Conservation (phyloP, 2,797 vertebrate genomes). For the Gobio occitaniae region DNA sequence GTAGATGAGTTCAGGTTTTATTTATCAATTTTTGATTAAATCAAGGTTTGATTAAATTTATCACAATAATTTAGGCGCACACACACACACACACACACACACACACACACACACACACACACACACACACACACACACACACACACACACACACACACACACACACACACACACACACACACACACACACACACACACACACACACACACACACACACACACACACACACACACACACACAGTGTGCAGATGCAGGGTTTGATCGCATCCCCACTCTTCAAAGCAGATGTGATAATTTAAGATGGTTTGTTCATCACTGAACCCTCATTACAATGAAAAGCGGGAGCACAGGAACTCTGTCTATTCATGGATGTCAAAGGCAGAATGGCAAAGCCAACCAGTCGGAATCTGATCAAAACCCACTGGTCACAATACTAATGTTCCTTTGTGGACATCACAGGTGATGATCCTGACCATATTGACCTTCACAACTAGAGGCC, state of each 20-base stretch:
- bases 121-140: too few relatives aligned
- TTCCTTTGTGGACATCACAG: not conserved
- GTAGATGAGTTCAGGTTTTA: not conserved
- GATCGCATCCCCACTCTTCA: not conserved
- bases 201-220: too few relatives aligned
- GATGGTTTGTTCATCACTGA: constrained; percentile 32
- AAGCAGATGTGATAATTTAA: constrained; percentile 33
- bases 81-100: too few relatives aligned
- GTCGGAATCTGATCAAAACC: constrained; percentile 9
- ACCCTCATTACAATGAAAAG: constrained; percentile 26
- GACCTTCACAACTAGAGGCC: not conserved
- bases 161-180: not conserved
- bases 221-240: not conserved
- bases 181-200: too few relatives aligned
- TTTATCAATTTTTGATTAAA: too few relatives aligned
- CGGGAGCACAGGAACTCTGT: not conserved
- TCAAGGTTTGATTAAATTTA: not conserved
- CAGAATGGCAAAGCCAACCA: constrained; percentile 15
- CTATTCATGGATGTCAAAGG: constrained; percentile 27
- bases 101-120: too few relatives aligned
- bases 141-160: too few relatives aligned
- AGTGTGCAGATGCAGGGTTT: constrained; percentile 12
- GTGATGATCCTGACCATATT: not conserved
- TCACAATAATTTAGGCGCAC: not conserved
- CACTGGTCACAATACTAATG: not conserved